phyloP scores from a whole-genome alignment of 2,888 invertebrate genomes.

The Crioceris asparagi region DNA sequence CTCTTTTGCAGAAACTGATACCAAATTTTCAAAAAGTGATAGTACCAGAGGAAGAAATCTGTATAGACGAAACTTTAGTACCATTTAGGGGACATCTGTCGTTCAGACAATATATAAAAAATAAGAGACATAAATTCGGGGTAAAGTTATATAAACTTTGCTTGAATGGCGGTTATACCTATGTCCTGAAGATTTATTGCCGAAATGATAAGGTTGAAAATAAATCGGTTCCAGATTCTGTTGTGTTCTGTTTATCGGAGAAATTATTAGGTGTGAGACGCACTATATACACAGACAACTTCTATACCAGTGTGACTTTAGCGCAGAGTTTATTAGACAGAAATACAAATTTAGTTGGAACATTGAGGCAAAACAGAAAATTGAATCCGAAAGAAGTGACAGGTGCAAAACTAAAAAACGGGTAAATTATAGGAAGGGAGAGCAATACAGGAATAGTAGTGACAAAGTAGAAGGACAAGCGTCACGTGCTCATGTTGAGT shows the following conservation, averaged over 20 bases:
- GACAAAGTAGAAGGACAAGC: slow-evolving; percentile 6
- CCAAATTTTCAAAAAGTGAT: slow-evolving; percentile 17
- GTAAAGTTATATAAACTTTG: slow-evolving; percentile 13
- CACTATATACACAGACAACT: slow-evolving; percentile 22
- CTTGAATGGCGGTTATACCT: slow-evolving; percentile 11
- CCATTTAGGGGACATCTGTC: slow-evolving; percentile 23
- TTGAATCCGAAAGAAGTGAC: slow-evolving; percentile 14
- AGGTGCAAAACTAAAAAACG: not conserved
- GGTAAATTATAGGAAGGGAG: slow-evolving; percentile 1
- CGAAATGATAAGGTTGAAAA: slow-evolving; percentile 6
- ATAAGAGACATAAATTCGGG: slow-evolving; percentile 23
- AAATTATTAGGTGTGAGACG: slow-evolving; percentile 17
- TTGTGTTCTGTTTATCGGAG: slow-evolving; percentile 20
- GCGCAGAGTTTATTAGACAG: slow-evolving; percentile 10
- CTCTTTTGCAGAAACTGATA: slow-evolving; percentile 12
- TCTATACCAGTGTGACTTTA: slow-evolving; percentile 17
- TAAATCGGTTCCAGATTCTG: slow-evolving; percentile 7
- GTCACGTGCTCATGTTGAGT: slow-evolving; percentile 5
- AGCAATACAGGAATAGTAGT: slow-evolving; percentile 2
- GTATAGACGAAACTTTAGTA: slow-evolving; percentile 22
- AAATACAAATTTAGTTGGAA: slow-evolving; percentile 16
- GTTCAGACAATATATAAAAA: slow-evolving; percentile 17
- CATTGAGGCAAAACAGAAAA: slow-evolving; percentile 15
- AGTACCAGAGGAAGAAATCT: slow-evolving; percentile 17
- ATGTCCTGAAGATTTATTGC: slow-evolving; percentile 13